Base-by-base conservation (phyloP, 2,888 invertebrate genomes). In the Sphaerophoria rueppellii region DNA sequence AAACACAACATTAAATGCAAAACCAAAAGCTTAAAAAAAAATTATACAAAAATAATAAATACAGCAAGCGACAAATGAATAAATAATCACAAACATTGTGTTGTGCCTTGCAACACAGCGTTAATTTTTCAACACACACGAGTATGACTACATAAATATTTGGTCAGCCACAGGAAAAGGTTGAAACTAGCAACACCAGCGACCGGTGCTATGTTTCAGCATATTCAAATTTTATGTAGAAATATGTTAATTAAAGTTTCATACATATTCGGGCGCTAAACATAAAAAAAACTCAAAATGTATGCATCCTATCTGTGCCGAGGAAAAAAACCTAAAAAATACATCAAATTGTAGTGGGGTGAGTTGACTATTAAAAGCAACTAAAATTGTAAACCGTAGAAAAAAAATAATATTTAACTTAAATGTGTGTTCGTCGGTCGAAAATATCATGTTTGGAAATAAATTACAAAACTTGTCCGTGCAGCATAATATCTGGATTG, bases 391-490 rank as follows among this genome's bases (percentile, higher is more conserved):
- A 43, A 43, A 43, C 40, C 7, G 40, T 1, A 58, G 58, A 55
- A 34, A 16, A 54, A 48, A 48, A 24, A 52, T 52, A 55, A 5
- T 9, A 4, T 50, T 7, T 37, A 48, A 73, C 72, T 73, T 37
- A 37, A 12, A 52, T 61, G 4, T 46, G 9, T 63, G 83, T 71
- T 75, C 72, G 67, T 60, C 70, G 69, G 73, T 61, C 69, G 77
- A 70, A 74, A 82, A 86, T 77, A 77, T 82, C 86, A 82, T 86
- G 86, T 86, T 86, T 82, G 82, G 60, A 78, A 82, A 86, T 82
- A 86, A 86, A 86, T 86, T 86, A 82, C 86, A 74, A 86, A 86
- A 86, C 86, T 86, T 86, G 86, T 82, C 78, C 86, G 74, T 82
- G 65, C 86, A 60, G 55, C 71, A 78, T 73, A 86, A 74, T 74